phyloP scores from a whole-genome alignment of 2,888 invertebrate species.

The Drosophila anomalata region DNA sequence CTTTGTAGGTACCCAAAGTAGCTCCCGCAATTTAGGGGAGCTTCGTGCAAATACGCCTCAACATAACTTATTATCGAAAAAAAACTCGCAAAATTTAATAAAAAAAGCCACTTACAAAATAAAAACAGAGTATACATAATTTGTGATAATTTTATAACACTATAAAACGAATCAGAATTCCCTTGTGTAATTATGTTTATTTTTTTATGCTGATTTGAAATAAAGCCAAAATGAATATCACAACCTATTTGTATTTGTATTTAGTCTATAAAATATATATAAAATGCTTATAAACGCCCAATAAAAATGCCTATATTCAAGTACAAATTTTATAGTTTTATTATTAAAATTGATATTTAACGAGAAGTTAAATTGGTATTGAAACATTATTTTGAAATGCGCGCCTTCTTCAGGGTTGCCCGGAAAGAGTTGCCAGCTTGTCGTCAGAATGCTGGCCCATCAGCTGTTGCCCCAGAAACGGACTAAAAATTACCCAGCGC shows the following conservation, averaged over 20 bases:
- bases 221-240: constrained; percentile 46
- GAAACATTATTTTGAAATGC: background rate
- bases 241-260: constrained; percentile 12
- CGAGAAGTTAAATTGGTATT: too few relatives aligned
- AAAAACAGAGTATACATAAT: constrained; percentile 63
- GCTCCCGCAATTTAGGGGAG: constrained; percentile 6
- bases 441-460: constrained; percentile 2
- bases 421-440: background rate
- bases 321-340: background rate
- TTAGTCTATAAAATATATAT: constrained; percentile 23
- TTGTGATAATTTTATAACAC: constrained; percentile 74
- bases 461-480: constrained; percentile 27
- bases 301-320: constrained; percentile 53
- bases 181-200: constrained; percentile 38
- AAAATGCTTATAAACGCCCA: constrained; percentile 24
- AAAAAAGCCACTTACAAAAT: constrained; percentile 52
- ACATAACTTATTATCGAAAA: constrained; percentile 62
- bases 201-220: constrained; percentile 21
- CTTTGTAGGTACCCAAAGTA: constrained; percentile 54
- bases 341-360: background rate
- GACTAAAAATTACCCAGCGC: constrained; percentile 17
- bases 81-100: constrained; percentile 47
- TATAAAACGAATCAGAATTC: constrained; percentile 37
- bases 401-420: constrained; percentile 7
- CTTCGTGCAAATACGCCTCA: constrained; percentile 6